Conservation (phyloP, 2,113 vertebrate genomes). For the Talpa occidentalis region DNA sequence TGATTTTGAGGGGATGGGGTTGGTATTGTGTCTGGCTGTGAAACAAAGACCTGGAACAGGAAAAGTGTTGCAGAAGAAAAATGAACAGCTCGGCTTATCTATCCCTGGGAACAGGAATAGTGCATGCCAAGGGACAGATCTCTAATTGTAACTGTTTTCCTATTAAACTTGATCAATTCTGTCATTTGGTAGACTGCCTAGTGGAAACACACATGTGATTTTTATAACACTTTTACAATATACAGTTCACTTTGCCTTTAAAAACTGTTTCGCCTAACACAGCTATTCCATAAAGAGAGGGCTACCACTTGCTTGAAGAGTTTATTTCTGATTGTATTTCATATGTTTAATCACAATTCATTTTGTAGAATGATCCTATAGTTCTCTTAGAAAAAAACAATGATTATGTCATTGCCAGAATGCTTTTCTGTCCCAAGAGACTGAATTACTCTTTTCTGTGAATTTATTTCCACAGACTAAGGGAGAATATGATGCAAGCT, state of each 20-base stretch:
- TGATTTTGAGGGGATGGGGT: background rate
- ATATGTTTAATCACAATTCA: constrained; percentile 37
- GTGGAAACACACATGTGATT: background rate
- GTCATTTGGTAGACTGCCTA: background rate
- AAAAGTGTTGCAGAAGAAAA: background rate
- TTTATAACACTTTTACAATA: constrained; percentile 48
- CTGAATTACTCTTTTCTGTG: constrained; percentile 37
- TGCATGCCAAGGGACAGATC: background rate
- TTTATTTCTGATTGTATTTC: constrained; percentile 60
- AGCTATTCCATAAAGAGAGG: constrained; percentile 35
- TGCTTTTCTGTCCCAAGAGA: constrained; percentile 45
- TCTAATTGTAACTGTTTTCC: background rate
- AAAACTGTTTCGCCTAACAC: background rate
- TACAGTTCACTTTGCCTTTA: constrained; percentile 31
- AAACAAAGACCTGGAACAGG: background rate
- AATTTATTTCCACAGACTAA: constrained; percentile 48
- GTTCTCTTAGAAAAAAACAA: constrained; percentile 53
- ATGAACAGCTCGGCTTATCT: background rate
- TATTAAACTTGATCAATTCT: background rate
- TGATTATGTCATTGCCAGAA: constrained; percentile 56
- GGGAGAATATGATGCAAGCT: background rate
- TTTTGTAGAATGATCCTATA: constrained; percentile 42
- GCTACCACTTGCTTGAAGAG: background rate
- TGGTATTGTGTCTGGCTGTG: background rate
- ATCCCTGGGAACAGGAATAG: background rate